A percentile compares a stretch with the other conserved stretches of the same genome.
Conservation (phyloP, 1,140 invertebrate species). For the Sarcophaga bullata region DNA sequence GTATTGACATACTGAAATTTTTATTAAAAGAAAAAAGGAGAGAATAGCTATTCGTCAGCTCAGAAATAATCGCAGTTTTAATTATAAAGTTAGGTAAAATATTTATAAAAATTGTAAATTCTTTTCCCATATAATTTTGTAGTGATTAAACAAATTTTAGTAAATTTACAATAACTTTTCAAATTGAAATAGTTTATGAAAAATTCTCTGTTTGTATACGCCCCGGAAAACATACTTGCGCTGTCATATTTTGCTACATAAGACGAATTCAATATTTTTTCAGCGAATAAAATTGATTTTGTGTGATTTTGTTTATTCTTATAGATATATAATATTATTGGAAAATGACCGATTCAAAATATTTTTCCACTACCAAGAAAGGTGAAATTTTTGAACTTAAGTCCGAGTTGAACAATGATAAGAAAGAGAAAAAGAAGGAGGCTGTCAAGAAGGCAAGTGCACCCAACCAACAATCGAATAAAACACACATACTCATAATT, state of each 20-base stretch:
- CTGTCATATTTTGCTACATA: background rate
- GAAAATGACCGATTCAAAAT: conserved; percentile 98
- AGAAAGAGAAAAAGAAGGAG: conserved; percentile 99
- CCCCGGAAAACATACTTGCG: conserved; percentile 21
- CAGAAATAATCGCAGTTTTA: background rate
- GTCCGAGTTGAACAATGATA: conserved; percentile 99
- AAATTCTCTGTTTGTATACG: conserved; percentile 16
- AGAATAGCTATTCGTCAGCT: conserved; percentile 12
- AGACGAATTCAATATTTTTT: background rate
- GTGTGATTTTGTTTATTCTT: background rate
- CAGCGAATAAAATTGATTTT: background rate
- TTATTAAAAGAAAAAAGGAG: background rate
- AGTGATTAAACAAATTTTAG: background rate
- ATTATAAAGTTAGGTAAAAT: conserved; percentile 5
- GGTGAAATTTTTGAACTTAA: conserved; percentile 99
- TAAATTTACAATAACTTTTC: background rate
- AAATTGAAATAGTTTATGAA: background rate
- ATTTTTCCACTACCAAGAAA: conserved; percentile 99
- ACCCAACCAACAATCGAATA: conserved; percentile 39
- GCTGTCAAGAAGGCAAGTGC: conserved; percentile 94
- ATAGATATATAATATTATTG: background rate
- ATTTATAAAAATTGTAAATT: background rate
- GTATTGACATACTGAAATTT: background rate
- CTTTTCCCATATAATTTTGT: background rate
- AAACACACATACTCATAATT: conserved; percentile 38